Evolutionary conservation across 1,140 invertebrate genomes (phyloP).

Genomic region (Neelides sp.): DNA sequence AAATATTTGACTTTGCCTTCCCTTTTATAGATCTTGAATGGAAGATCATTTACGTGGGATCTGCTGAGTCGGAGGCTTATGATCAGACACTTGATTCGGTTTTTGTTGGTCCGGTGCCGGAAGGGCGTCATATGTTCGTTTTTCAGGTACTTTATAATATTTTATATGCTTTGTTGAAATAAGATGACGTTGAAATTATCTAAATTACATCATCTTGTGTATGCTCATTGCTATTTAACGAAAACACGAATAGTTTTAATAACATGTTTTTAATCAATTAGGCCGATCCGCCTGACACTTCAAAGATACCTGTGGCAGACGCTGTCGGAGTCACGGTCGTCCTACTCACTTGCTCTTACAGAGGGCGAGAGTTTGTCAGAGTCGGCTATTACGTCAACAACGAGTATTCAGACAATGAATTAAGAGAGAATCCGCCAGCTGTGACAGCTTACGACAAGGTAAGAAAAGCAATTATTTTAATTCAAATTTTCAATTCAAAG

Average conservation of each 20-base stretch:
- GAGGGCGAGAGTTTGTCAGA: slow-evolving; percentile 84
- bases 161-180: too few relatives aligned
- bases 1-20: slow-evolving; percentile 30
- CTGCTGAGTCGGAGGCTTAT: slow-evolving; percentile 90
- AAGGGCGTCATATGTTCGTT: slow-evolving; percentile 93
- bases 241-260: too few relatives aligned
- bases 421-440: slow-evolving; percentile 86
- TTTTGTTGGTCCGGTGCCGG: slow-evolving; percentile 93
- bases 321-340: slow-evolving; percentile 95
- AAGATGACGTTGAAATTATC: too few relatives aligned
- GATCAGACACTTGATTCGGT: slow-evolving; percentile 91
- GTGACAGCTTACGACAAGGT: slow-evolving; percentile 86
- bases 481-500: background rate
- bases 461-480: slow-evolving; percentile 15
- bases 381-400: slow-evolving; percentile 99
- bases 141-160: slow-evolving; percentile 61
- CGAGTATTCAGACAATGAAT: slow-evolving; percentile 79
- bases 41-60: slow-evolving; percentile 99
- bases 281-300: slow-evolving; percentile 88
- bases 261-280: too few relatives aligned
- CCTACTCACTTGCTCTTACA: slow-evolving; percentile 86
- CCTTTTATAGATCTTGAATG: slow-evolving; percentile 78
- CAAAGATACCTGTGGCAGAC: slow-evolving; percentile 86
- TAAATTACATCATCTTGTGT: too few relatives aligned
- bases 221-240: too few relatives aligned